A percentile compares a stretch with the other conserved stretches of the same genome.
Conservation (phyloP, 1,140 invertebrate genomes). For the honey bee (Apis mellifera) region DNA sequence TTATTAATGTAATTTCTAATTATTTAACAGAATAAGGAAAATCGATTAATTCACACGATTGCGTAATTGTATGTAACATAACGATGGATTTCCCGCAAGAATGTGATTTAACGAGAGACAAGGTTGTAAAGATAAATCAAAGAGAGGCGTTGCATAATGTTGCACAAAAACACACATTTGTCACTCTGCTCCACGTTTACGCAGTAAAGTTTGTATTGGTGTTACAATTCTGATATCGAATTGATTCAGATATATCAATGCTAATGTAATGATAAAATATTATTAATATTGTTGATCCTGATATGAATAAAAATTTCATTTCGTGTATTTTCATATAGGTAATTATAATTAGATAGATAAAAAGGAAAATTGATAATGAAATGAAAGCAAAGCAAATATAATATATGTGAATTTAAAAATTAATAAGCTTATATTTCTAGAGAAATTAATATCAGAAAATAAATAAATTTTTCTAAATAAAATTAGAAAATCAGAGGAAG, state of each 20-base stretch:
- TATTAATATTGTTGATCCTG: neutral
- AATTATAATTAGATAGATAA: no score
- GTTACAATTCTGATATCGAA: neutral
- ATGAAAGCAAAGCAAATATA: no score
- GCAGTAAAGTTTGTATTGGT: neutral
- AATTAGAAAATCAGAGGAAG: no score
- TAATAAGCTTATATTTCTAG: no score
- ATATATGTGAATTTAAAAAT: no score
- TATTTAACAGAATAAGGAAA: neutral
- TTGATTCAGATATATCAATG: neutral
- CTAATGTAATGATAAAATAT: no score
- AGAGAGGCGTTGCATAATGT: neutral
- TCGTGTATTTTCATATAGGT: no score
- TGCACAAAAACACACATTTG: constrained; percentile 17
- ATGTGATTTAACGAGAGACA: constrained; percentile 8
- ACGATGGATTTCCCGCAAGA: neutral
- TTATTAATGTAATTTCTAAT: no score
- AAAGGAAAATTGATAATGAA: no score
- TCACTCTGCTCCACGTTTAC: neutral
- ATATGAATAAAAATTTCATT: no score
- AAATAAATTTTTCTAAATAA: no score
- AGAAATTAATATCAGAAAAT: no score
- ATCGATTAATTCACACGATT: constrained; percentile 1
- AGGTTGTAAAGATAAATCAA: constrained; percentile 25
- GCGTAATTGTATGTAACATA: neutral